Conservation (phyloP, 2,888 invertebrate genomes). For the Aporophyla nigra region DNA sequence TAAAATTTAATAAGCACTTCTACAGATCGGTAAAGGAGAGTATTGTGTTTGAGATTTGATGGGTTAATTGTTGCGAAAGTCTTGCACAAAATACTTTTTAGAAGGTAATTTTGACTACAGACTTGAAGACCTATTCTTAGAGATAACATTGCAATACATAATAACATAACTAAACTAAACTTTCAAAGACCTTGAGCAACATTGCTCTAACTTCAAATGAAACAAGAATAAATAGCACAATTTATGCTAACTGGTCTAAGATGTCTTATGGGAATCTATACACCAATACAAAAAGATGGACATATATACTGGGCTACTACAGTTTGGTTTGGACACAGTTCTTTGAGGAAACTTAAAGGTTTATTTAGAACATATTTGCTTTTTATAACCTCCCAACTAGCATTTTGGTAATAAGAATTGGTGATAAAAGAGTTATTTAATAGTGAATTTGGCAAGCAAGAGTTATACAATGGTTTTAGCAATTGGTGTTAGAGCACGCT, state of each 20-base stretch:
- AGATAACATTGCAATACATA: neutral
- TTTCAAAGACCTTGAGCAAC: too few relatives aligned
- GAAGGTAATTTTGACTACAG: neutral
- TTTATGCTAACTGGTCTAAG: neutral
- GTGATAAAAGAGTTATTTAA: too few relatives aligned
- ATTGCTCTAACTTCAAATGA: neutral
- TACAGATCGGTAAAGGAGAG: constrained; percentile 40
- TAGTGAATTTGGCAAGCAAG: too few relatives aligned
- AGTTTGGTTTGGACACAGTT: neutral
- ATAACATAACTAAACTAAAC: too few relatives aligned
- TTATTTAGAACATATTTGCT: neutral
- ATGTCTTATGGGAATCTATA: neutral
- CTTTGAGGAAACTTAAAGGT: neutral
- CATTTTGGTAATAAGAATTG: too few relatives aligned
- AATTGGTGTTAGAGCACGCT: too few relatives aligned
- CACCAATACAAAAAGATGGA: neutral
- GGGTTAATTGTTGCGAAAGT: constrained; percentile 48
- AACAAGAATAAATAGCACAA: neutral
- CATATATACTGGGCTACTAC: too few relatives aligned
- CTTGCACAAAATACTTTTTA: neutral
- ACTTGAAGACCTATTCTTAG: too few relatives aligned
- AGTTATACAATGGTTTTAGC: too few relatives aligned
- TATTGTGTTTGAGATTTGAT: constrained; percentile 37
- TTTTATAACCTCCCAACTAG: too few relatives aligned
- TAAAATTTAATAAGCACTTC: constrained; percentile 74